phyloP scores from a whole-genome alignment of 2,888 invertebrate genomes.

The Eledone cirrhosa region DNA sequence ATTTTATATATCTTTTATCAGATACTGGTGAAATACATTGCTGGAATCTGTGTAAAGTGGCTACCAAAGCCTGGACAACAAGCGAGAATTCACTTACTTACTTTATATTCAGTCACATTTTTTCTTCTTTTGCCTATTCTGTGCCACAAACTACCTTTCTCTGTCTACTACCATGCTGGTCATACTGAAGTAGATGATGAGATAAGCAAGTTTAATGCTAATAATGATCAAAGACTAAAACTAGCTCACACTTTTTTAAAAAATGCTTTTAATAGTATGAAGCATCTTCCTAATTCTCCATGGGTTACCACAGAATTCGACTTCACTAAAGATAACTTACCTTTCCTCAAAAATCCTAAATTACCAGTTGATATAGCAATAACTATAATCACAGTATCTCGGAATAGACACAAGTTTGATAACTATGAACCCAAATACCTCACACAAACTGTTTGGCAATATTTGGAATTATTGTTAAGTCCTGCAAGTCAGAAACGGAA shows the following conservation, averaged over 20 bases:
- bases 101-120: slow-evolving; percentile 40
- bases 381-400: slow-evolving; percentile 51
- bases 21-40: neutral
- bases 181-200: slow-evolving; percentile 34
- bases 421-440: slow-evolving; percentile 53
- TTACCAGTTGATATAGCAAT: slow-evolving; percentile 41
- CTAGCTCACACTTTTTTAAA: slow-evolving; percentile 35
- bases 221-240: slow-evolving; percentile 39
- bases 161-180: slow-evolving; percentile 36
- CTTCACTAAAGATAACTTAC: neutral
- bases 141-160: slow-evolving; percentile 37
- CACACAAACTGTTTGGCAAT: slow-evolving; percentile 48
- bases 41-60: neutral
- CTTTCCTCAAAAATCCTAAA: neutral
- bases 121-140: slow-evolving; percentile 40
- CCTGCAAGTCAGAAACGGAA: slow-evolving; percentile 27
- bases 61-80: slow-evolving; percentile 14
- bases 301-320: neutral
- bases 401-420: slow-evolving; percentile 46
- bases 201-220: slow-evolving; percentile 34
- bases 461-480: slow-evolving; percentile 40
- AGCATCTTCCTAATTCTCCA: neutral
- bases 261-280: neutral
- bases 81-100: neutral
- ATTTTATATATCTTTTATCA: neutral